Evolutionary conservation across 2,113 vertebrate species (phyloP), one percentile per base, ranked within the genome.

Genomic region (Erpornis zantholeuca): DNA sequence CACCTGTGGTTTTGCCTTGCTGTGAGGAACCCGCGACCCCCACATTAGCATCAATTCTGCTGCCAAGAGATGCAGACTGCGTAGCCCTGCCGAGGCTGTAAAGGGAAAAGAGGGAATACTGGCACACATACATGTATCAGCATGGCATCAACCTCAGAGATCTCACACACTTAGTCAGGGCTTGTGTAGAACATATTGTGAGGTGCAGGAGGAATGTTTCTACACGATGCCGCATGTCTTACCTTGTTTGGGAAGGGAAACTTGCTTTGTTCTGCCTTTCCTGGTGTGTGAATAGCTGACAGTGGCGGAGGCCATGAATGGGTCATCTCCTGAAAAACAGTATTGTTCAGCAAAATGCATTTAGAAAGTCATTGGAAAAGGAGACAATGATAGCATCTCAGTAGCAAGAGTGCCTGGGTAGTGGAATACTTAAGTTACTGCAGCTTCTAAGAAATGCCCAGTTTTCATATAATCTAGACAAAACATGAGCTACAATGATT

Each of bases 221-320:
- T 50, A 28, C 29, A 42, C 11, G 42, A n/a, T 64, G 11, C 23
- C 44, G 12, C 1, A 2, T 40, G 42, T 50, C 97, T 97, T 97
- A 99, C 99, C 98, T 99, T 99, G 54, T 98, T 98, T 96, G 97
- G 98, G 96, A 99, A 99, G 91, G 98, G 96, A 97, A 99, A 98
- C 81, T 97, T 98, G 95, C 97, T 98, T 61, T 97, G 95, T 92
- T 98, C 98, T 91, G 98, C 98, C 95, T 98, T 99, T 84, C 98
- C 98, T 87, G 99, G 98, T 85, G 98, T 98, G 86, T 98, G 98
- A 97, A 99, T 98, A 92, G 98, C 98, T 91, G 98, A 98, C 50
- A 98, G 97, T 15, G 98, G 98, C 0, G 98, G 97, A 86, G 98
- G 98, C 99, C 99, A 99, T 86, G 98, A 99, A 97, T 99, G 99